Conservation (phyloP, 2,888 invertebrate species). For the Aethes cnicana region DNA sequence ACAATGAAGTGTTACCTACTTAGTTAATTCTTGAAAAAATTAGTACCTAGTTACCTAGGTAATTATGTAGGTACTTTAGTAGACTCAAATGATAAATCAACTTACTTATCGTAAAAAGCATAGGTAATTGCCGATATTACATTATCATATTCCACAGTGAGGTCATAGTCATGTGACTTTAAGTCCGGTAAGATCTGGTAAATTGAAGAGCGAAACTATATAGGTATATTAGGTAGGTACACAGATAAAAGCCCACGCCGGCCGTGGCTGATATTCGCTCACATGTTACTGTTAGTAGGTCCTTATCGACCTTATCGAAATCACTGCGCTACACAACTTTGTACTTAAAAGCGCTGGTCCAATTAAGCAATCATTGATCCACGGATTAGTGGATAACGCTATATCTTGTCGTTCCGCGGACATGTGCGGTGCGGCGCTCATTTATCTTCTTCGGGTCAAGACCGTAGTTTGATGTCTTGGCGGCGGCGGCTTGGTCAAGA, state of each 20-base stretch:
- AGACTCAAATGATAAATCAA: no score
- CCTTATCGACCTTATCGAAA: no score
- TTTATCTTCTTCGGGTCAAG: conserved; percentile 7
- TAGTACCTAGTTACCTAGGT: no score
- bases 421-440: background rate
- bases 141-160: background rate
- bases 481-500: background rate
- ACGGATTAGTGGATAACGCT: background rate
- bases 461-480: background rate
- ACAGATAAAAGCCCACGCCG: background rate
- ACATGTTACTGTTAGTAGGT: background rate
- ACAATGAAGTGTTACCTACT: no score
- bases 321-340: background rate
- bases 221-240: background rate
- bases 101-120: no score
- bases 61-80: no score
- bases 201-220: background rate
- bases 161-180: no score
- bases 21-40: no score
- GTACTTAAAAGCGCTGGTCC: background rate
- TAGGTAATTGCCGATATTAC: no score
- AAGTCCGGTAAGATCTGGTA: conserved; percentile 1
- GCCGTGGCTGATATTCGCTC: background rate
- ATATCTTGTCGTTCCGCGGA: background rate
- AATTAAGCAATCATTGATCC: background rate